phyloP scores from a whole-genome alignment of 2,797 vertebrate species.

The Cephalopachus bancanus region DNA sequence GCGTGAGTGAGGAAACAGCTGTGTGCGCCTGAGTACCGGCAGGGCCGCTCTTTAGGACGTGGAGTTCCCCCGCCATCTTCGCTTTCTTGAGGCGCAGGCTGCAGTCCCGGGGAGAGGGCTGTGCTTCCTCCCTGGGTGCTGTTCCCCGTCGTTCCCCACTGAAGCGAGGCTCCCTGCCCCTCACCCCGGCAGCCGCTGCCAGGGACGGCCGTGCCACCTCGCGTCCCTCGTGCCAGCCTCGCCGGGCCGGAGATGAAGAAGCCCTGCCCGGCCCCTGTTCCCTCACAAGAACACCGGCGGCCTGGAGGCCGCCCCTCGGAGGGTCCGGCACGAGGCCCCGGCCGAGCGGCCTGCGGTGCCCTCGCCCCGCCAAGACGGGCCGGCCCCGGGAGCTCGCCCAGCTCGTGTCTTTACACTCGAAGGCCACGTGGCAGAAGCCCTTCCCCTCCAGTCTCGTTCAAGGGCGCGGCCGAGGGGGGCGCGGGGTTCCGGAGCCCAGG shows the following conservation, averaged over 20 bases:
- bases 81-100: too few relatives aligned
- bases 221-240: neutral
- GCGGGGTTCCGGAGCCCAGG: too few relatives aligned
- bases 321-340: neutral
- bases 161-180: neutral
- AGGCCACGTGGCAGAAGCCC: too few relatives aligned
- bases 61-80: too few relatives aligned
- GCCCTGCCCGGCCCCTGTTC: neutral
- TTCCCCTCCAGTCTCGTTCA: too few relatives aligned
- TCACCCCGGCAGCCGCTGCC: neutral
- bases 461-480: too few relatives aligned
- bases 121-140: too few relatives aligned
- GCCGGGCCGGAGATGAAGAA: neutral
- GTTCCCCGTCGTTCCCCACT: neutral
- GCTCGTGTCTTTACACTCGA: neutral
- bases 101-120: too few relatives aligned
- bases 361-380: neutral
- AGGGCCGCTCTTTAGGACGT: too few relatives aligned
- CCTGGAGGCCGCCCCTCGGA: neutral
- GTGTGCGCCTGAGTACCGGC: too few relatives aligned
- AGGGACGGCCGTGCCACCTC: neutral
- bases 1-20: too few relatives aligned
- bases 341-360: neutral
- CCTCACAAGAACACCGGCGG: neutral
- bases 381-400: neutral